Percentiles rank a stretch among this genome's conserved stretches.
Conservation (phyloP, 2,888 invertebrate species). For the Electrophaes corylata region DNA sequence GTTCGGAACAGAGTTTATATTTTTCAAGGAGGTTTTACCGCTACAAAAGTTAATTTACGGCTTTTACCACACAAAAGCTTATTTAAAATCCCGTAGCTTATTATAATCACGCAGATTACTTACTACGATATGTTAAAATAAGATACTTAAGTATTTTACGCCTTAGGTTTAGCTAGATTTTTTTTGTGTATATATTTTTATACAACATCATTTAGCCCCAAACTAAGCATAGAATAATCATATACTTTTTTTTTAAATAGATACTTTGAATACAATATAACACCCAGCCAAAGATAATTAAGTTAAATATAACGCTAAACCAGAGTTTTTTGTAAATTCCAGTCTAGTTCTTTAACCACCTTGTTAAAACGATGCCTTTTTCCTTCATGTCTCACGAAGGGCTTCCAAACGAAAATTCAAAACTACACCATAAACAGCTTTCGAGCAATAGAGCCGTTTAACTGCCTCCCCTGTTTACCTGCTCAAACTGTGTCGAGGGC, state of each 20-base stretch:
- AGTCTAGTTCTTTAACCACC: no score
- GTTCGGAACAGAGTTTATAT: constrained; percentile 24
- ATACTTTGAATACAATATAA: no score
- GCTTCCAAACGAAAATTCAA: constrained; percentile 40
- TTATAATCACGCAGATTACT: background rate
- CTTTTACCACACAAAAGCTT: constrained; percentile 11
- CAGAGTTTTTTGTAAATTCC: no score
- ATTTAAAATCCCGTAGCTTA: background rate
- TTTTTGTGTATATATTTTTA: no score
- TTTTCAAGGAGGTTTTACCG: constrained; percentile 26
- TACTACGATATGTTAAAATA: no score
- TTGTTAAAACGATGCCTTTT: background rate
- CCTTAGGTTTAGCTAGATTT: no score
- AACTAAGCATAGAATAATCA: no score
- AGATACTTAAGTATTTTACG: no score
- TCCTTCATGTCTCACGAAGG: constrained; percentile 10
- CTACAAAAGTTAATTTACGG: constrained; percentile 19
- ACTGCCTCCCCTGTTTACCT: constrained; percentile 46
- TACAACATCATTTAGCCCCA: no score
- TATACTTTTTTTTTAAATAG: no score
- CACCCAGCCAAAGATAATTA: no score
- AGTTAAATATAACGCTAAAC: no score
- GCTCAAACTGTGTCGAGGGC: constrained; percentile 52
- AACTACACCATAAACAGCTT: constrained; percentile 47
- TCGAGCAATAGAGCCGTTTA: constrained; percentile 51